Conservation (phyloP, 2,113 vertebrate species). For the Periophthalmus modestus region DNA sequence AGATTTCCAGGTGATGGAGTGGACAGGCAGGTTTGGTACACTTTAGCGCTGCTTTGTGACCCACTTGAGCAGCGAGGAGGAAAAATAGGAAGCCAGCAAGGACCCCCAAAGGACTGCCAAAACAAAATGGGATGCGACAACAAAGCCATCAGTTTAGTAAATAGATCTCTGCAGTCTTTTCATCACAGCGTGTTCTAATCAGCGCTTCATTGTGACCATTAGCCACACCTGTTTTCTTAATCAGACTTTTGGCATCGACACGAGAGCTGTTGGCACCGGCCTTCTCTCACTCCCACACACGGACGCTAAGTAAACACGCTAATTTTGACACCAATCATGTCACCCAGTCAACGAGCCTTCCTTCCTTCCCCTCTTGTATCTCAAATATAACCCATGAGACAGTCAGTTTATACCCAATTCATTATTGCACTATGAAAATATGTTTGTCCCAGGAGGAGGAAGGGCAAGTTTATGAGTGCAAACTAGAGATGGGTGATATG, state of each 20-base stretch:
- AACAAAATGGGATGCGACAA: slow-evolving; percentile 57
- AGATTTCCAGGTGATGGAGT: slow-evolving; percentile 60
- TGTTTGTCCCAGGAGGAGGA: slow-evolving; percentile 61
- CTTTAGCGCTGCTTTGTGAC: slow-evolving; percentile 52
- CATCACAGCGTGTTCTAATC: slow-evolving; percentile 65
- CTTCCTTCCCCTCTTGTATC: slow-evolving; percentile 37
- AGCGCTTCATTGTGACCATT: slow-evolving; percentile 71
- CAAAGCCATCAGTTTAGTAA: slow-evolving; percentile 72
- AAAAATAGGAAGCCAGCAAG: slow-evolving; percentile 57
- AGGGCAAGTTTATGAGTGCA: slow-evolving; percentile 75
- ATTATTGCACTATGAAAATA: slow-evolving; percentile 66
- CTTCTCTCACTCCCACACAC: slow-evolving; percentile 47
- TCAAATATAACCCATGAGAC: slow-evolving; percentile 64
- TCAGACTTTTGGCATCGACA: slow-evolving; percentile 69
- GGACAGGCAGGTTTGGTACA: slow-evolving; percentile 43
- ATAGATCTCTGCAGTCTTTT: slow-evolving; percentile 66
- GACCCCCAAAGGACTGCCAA: slow-evolving; percentile 55
- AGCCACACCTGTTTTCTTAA: slow-evolving; percentile 72
- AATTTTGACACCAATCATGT: slow-evolving; percentile 75
- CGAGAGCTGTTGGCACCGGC: slow-evolving; percentile 37
- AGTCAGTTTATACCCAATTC: slow-evolving; percentile 64
- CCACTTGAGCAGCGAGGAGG: slow-evolving; percentile 57
- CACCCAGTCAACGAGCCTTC: slow-evolving; percentile 60
- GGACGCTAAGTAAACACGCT: slow-evolving; percentile 71
- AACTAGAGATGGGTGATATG: slow-evolving; percentile 45